Percentiles rank a stretch among this genome's conserved stretches.
Conservation (phyloP, 2,888 invertebrate genomes). For the Hydropsyche betteni region DNA sequence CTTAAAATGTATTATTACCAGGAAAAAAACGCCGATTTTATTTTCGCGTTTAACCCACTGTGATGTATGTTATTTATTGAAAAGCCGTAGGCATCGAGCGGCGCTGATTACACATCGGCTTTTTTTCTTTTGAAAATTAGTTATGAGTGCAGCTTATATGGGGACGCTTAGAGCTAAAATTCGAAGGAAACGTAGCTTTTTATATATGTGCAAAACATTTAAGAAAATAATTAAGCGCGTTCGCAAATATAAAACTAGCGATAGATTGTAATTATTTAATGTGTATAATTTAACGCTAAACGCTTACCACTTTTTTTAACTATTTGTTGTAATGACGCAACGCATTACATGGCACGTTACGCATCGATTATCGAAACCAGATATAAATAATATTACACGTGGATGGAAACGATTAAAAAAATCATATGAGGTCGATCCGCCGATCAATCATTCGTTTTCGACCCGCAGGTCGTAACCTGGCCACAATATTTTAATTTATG, state of each 20-base stretch:
- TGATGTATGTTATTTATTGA: conserved; percentile 24
- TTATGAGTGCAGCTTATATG: conserved; percentile 11
- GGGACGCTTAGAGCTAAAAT: conserved; percentile 6
- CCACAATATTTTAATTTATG: conserved; percentile 13
- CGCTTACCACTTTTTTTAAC: too few relatives aligned
- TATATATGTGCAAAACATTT: background rate
- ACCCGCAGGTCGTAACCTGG: conserved; percentile 17
- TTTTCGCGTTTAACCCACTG: background rate
- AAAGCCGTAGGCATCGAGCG: conserved; percentile 17
- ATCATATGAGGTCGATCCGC: too few relatives aligned
- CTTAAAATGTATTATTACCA: conserved; percentile 2
- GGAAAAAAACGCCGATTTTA: background rate
- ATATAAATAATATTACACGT: too few relatives aligned
- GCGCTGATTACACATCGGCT: conserved; percentile 10
- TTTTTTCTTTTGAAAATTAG: conserved; percentile 17
- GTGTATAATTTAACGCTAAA: too few relatives aligned
- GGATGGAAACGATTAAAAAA: too few relatives aligned
- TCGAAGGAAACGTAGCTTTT: conserved; percentile 9
- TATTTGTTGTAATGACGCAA: too few relatives aligned
- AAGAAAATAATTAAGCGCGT: conserved; percentile 6
- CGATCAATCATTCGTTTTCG: conserved; percentile 18
- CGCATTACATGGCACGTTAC: too few relatives aligned
- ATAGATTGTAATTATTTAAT: too few relatives aligned
- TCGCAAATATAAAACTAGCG: background rate
- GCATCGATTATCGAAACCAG: too few relatives aligned